These are phyloP conservation scores for Drosophila pallidifrons DNA, from an alignment of 1,140 invertebrate genomes.

Conservation along the genomic window DNA sequence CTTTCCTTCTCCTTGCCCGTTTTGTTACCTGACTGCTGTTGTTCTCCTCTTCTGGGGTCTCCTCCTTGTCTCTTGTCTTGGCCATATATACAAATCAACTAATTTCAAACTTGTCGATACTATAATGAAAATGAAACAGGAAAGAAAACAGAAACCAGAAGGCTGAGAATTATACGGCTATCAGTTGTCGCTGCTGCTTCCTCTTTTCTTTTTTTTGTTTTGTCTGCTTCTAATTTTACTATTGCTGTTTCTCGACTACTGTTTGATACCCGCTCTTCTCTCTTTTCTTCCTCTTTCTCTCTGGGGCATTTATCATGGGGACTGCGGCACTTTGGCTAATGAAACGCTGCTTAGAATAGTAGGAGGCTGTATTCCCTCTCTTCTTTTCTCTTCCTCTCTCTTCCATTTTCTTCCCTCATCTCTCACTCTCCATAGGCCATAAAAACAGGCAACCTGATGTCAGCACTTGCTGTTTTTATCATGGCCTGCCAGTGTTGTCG, in stretches of 20 bases:
- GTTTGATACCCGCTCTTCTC: neutral
- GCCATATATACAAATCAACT: slow-evolving; percentile 74
- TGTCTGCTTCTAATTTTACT: neutral
- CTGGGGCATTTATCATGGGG: slow-evolving; percentile 25
- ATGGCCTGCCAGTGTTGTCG: too few species aligned
- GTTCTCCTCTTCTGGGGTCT: neutral
- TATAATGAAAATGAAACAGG: slow-evolving; percentile 60
- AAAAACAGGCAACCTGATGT: slow-evolving; percentile 40
- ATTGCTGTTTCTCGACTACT: neutral
- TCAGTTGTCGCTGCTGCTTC: slow-evolving; percentile 1
- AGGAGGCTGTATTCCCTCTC: slow-evolving; percentile 6
- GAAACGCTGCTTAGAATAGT: slow-evolving; percentile 41
- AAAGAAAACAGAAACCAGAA: slow-evolving; percentile 6
- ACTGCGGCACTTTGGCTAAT: slow-evolving; percentile 69
- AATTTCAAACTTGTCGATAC: slow-evolving; percentile 74
- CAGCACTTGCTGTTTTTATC: neutral
- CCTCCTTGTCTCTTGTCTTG: slow-evolving; percentile 4
- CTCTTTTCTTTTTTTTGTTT: neutral
- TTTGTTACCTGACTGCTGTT: slow-evolving; percentile 33
- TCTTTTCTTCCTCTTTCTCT: too few species aligned
- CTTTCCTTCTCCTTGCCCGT: neutral
- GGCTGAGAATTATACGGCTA: slow-evolving; percentile 8
- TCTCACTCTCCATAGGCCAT: slow-evolving; percentile 30
- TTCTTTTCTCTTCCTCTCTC: neutral
- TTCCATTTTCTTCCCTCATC: neutral